phyloP scores from a whole-genome alignment of 2,888 invertebrate genomes.

The Lasioglossum marginatum region DNA sequence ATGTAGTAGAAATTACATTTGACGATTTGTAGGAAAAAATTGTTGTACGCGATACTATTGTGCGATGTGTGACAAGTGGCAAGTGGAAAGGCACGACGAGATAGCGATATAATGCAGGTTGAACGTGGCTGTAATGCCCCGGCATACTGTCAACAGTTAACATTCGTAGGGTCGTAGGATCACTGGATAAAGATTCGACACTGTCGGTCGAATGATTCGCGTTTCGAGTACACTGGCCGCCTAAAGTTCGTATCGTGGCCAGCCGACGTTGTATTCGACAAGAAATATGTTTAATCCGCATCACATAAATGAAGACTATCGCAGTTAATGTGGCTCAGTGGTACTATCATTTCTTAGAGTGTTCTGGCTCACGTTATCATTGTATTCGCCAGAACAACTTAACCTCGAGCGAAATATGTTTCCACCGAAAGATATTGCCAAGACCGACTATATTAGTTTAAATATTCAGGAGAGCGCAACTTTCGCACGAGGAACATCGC shows the following conservation, averaged over 20 bases:
- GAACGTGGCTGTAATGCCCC: not conserved
- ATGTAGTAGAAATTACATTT: not conserved
- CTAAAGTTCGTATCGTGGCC: not conserved
- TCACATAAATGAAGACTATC: constrained; percentile 67
- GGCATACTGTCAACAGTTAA: not conserved
- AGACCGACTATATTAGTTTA: constrained; percentile 81
- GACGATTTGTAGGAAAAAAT: not conserved
- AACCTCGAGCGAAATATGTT: constrained; percentile 78
- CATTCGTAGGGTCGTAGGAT: not conserved
- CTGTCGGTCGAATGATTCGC: constrained; percentile 1
- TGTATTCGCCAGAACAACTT: constrained; percentile 66
- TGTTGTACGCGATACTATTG: not conserved
- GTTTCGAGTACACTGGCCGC: not conserved
- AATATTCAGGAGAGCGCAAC: constrained; percentile 80
- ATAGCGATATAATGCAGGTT: not conserved
- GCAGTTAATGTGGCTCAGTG: constrained; percentile 34
- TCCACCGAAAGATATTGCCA: constrained; percentile 75
- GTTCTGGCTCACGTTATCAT: constrained; percentile 59
- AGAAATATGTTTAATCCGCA: constrained; percentile 32
- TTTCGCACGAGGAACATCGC: constrained; percentile 77
- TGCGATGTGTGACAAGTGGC: not conserved
- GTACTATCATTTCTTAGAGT: constrained; percentile 46
- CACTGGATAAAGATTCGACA: not conserved
- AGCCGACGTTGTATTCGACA: not conserved
- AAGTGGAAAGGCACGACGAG: not conserved